Base-by-base conservation (phyloP, 2,113 vertebrate species). In the Ploceus nigricollis region DNA sequence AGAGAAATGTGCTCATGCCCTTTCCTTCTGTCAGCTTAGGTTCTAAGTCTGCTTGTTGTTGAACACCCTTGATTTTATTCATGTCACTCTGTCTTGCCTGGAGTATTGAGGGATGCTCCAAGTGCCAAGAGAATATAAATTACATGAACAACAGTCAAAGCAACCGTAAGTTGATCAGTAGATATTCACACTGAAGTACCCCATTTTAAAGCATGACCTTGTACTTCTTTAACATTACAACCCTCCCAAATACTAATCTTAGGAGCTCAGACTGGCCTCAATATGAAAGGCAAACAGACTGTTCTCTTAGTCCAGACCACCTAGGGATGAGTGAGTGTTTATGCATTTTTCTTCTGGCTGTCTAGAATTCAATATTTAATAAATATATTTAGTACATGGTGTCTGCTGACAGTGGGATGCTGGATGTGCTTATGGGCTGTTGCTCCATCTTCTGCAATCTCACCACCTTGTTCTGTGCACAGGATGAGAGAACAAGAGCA, bases 161-260 rank as follows among this genome's bases (percentile, higher is more conserved):
- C 22, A 86, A 48, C 60, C 7, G 2, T 18, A 56, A 54, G 6
- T 0, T 83, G n/a, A 44, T 82, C 63, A 39, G 20, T 64, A 82
- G 31, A 57, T 65, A 25, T 7, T 45, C 6, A 37, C 0, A 3
- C 13, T 24, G 20, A 72, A 45, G 11, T 35, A 14, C 61, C 0
- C 0, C 9, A 44, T 61, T 82, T 84, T 79, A 54, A 78, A 89
- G 25, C 37, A 45, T 64, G 19, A 66, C 19, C 4, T 51, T 81
- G 15, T 35, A 42, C 19, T 68, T 48, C 16, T 66, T 57, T 53
- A 82, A 39, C 9, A 31, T 69, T 54, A 21, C 12, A 81, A 15
- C 11, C 8, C 33, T 90, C 16, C 9, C 31, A 68, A 44, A 77
- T 31, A 70, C 35, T 30, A 30, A 69, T 47, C 3, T 71, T 88